phyloP scores from a whole-genome alignment of 2,797 vertebrate species.

The Coregonus sp. region DNA sequence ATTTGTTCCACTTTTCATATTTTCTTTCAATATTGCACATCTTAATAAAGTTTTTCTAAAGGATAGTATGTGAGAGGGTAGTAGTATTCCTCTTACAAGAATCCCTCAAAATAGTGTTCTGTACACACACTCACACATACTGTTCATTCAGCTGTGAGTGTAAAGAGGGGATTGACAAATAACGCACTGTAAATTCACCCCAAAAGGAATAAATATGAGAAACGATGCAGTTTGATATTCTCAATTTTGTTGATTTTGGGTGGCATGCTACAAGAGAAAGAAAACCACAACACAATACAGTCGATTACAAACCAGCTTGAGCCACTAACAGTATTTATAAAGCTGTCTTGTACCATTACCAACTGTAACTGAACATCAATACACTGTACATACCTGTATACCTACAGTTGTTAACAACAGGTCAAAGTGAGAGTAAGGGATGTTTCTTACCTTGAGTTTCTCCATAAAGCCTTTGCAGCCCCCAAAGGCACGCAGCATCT shows the following conservation, averaged over 20 bases:
- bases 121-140: not conserved
- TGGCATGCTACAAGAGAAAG: not conserved
- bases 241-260: not conserved
- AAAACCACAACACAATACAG: not conserved
- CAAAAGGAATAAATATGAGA: not conserved
- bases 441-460: slow-evolving; percentile 38
- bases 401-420: not conserved
- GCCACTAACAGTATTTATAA: not conserved
- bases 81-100: not conserved
- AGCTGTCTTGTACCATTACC: not conserved
- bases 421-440: not conserved
- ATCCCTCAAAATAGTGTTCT: not conserved
- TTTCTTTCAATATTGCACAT: not conserved
- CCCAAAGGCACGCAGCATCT: slow-evolving; percentile 61
- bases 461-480: slow-evolving; percentile 4
- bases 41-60: not conserved
- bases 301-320: not conserved
- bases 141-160: not conserved
- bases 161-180: not conserved
- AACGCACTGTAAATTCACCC: not conserved
- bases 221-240: not conserved
- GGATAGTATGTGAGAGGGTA: not conserved
- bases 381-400: not conserved
- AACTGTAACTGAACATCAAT: not conserved
- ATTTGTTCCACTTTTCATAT: not conserved